phyloP scores from a whole-genome alignment of 2,113 vertebrate genomes.

The rabbit (Oryctolagus cuniculus) region mOryCun1.1 NC_091438.1:108459501-108460000 shows the following conservation, averaged over 20 bases:
- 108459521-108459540: neutral
- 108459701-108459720: neutral
- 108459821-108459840: neutral
- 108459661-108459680: neutral
- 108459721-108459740: neutral
- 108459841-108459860: neutral
- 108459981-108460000: too few relatives aligned
- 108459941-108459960: too few relatives aligned
- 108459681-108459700: accelerated
- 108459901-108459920: too few relatives aligned
- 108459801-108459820: neutral
- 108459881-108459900: too few relatives aligned
- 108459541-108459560: neutral
- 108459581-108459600: too few relatives aligned
- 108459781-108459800: neutral
- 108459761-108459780: too few relatives aligned
- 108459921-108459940: too few relatives aligned
- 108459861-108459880: too few relatives aligned
- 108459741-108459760: neutral
- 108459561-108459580: neutral
- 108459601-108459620: too few relatives aligned
- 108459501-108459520: neutral
- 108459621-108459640: neutral
- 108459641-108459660: neutral
- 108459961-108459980: too few relatives aligned